A percentile compares a stretch with the other conserved stretches of the same genome.
phyloP scores from a whole-genome alignment of 1,140 invertebrate species.

The Zaprionus camerounensis region DNA sequence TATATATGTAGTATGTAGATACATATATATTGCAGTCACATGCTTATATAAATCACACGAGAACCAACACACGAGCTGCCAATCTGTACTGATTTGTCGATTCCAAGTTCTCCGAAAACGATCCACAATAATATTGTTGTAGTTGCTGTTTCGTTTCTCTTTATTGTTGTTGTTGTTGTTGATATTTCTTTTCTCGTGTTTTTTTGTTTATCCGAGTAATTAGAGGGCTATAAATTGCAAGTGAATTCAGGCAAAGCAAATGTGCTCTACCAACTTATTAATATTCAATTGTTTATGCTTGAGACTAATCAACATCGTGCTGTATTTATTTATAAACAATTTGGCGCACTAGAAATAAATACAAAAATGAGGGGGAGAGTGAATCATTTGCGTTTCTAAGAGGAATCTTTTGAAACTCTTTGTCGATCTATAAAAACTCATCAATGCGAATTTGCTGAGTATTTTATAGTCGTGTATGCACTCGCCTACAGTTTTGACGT shows the following conservation, averaged over 20 bases:
- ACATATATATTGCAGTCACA: conserved; percentile 51
- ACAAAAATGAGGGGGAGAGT: neutral
- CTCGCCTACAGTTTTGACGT: neutral
- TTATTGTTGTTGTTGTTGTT: conserved; percentile 14
- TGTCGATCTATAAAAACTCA: no score
- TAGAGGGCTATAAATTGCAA: conserved; percentile 52
- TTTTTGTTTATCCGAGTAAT: conserved; percentile 60
- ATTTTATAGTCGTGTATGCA: neutral
- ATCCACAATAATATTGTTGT: conserved; percentile 30
- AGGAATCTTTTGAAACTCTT: no score
- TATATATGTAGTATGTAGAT: neutral
- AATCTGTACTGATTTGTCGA: conserved; percentile 27
- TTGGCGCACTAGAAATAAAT: neutral
- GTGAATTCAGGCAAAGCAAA: conserved; percentile 28
- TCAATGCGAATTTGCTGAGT: neutral
- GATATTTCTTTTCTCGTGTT: neutral
- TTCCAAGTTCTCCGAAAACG: conserved; percentile 11
- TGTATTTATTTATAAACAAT: neutral
- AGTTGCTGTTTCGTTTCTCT: neutral
- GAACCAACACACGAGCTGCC: conserved; percentile 11
- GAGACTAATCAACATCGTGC: neutral
- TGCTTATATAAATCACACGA: conserved; percentile 42
- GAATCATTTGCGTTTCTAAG: neutral
- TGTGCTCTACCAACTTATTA: conserved; percentile 17
- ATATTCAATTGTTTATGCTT: conserved; percentile 31